phyloP scores from a whole-genome alignment of 2,888 invertebrate species.

The Cephus runcator region DNA sequence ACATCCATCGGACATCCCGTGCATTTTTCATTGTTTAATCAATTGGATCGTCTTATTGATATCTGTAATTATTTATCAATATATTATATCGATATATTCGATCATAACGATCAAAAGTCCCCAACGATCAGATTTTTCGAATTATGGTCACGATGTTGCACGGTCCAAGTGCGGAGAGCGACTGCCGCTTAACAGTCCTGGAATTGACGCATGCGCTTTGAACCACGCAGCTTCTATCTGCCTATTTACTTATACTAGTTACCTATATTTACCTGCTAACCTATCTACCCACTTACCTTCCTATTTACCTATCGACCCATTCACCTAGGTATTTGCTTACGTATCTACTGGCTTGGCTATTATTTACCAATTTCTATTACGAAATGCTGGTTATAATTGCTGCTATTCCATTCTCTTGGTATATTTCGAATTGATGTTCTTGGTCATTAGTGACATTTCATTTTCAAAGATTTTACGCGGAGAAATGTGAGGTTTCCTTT shows the following conservation, averaged over 20 bases:
- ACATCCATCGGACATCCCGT: not conserved
- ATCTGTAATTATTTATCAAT: not conserved
- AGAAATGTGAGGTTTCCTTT: not conserved
- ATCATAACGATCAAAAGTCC: not conserved
- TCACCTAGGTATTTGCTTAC: not conserved
- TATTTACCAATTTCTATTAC: not conserved
- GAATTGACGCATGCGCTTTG: constrained; percentile 46
- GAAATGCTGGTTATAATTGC: not conserved
- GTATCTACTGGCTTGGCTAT: not conserved
- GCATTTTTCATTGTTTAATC: not conserved
- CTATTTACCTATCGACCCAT: not conserved
- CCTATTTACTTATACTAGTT: not conserved
- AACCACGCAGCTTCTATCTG: not conserved
- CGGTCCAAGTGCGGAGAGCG: constrained; percentile 44
- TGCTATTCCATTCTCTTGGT: not conserved
- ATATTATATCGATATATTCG: not conserved
- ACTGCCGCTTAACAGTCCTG: constrained; percentile 42
- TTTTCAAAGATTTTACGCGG: not conserved
- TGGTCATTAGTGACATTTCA: not conserved
- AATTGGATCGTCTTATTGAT: not conserved
- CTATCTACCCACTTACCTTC: not conserved
- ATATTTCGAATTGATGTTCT: not conserved
- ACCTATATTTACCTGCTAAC: not conserved
- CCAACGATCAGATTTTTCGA: not conserved
- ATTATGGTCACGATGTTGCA: constrained; percentile 34